Evolutionary conservation across 2,113 vertebrate species (phyloP).

Genomic region (Actenoides hombroni): DNA sequence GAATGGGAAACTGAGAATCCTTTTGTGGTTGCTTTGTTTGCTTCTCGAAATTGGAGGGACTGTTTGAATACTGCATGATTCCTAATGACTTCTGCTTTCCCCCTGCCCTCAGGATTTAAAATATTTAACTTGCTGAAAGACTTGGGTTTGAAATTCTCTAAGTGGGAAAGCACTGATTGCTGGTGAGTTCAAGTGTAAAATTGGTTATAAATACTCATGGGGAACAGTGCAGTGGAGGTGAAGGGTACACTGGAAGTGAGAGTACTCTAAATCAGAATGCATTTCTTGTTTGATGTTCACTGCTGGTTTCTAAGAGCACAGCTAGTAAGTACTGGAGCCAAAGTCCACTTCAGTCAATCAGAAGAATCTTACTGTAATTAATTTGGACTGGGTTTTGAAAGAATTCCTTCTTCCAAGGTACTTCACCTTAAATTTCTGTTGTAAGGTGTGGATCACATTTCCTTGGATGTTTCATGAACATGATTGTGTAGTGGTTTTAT

Average conservation of each 20-base stretch:
- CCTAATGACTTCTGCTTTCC: neutral
- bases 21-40: slow-evolving; percentile 2
- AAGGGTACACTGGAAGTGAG: neutral
- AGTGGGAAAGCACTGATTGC: neutral
- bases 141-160: neutral
- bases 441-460: neutral
- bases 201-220: neutral
- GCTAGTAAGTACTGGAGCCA: neutral
- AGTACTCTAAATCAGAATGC: neutral
- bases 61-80: neutral
- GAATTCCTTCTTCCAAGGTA: neutral
- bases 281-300: neutral
- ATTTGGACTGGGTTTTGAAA: neutral
- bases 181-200: slow-evolving; percentile 30
- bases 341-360: neutral
- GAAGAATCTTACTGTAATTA: neutral
- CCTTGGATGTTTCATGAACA: neutral
- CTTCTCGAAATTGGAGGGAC: neutral
- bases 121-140: slow-evolving; percentile 2
- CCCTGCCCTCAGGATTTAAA: neutral
- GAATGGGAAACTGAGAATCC: neutral
- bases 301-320: neutral
- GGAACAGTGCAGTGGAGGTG: neutral
- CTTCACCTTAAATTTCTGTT: neutral
- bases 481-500: neutral